phyloP scores from a whole-genome alignment of 1,140 invertebrate species.

The Leptinotarsa lineolata region DNA sequence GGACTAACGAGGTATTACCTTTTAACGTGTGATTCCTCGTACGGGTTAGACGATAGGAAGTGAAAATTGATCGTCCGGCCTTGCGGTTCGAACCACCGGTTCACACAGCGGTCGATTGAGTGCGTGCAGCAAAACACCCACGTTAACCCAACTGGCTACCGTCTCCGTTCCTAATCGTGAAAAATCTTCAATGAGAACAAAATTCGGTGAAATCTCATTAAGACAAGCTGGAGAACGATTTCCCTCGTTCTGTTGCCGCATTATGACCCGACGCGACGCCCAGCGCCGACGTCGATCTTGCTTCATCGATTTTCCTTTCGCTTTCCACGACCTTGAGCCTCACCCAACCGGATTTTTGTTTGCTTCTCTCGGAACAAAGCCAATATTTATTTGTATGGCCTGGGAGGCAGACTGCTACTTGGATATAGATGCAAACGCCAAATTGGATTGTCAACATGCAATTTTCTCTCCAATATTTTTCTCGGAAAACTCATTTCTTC shows the following conservation, averaged over 20 bases:
- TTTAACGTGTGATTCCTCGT: too few relatives aligned
- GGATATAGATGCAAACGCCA: neutral
- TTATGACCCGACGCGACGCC: neutral
- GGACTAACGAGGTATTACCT: too few relatives aligned
- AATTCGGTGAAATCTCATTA: neutral
- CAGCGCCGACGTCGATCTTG: neutral
- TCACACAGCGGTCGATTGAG: too few relatives aligned
- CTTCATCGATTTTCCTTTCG: conserved; percentile 5
- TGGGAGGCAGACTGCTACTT: neutral
- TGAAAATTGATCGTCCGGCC: too few relatives aligned
- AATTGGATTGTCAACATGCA: neutral
- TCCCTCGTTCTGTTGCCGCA: conserved; percentile 1
- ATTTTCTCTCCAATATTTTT: neutral
- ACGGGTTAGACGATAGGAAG: too few relatives aligned
- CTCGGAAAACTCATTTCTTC: neutral
- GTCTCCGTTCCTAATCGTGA: neutral
- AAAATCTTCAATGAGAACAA: neutral
- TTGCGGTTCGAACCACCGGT: too few relatives aligned
- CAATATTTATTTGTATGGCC: neutral
- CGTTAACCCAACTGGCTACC: too few relatives aligned
- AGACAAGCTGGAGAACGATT: neutral
- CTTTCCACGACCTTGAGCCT: conserved; percentile 5
- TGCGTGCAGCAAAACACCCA: too few relatives aligned
- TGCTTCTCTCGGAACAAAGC: neutral
- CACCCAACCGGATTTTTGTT: conserved; percentile 1